Evolutionary conservation across 2,888 invertebrate species (phyloP), one percentile per base, ranked within the genome.

Genomic region (Drosophila hawaiiensis): DNA sequence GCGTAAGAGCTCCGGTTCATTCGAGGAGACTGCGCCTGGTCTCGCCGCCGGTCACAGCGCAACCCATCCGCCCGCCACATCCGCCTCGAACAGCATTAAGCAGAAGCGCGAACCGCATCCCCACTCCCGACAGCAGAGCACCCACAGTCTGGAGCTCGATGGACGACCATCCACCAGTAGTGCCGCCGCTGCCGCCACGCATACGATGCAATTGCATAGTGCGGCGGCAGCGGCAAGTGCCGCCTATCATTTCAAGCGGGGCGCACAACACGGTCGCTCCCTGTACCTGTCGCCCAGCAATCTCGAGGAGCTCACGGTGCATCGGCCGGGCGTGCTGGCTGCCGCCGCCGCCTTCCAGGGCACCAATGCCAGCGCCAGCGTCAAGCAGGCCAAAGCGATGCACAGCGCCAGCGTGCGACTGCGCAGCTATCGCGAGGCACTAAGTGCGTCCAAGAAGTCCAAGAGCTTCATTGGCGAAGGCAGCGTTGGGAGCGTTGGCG

Each of bases 381-480:
- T 92, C 12, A 92, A 92, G 71, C 94, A 93, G 80, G 93, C 93
- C 50, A 93, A 93, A 76, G 91, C 92, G 52, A 55, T 92, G 68
- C 93, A 93, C 71, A 93, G 94, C 75, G 92, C 94, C 76, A 93
- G 93, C 77, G 91, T 93, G 72, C 91, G 93, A 6, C 80, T 93
- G 76, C 92, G 93, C 69, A 92, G 92, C 72, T 93, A 93, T 79
- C 91, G 93, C 59, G 94, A 93, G 77, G 91, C 91, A 14, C 78
- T 93, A 59, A 93, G 91, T 65, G 92, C 93, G 68, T 91, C 92
- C 60, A 94, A 94, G 83, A 94, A 94, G 79, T 94, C 94, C 33
- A 94, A 94, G 87, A 94, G 94, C 82, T 94, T 94, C 87, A 92
- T 94, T 43, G 91, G 91, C 59, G 94, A 94, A 70, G 79, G 83